Percentiles rank a stretch among this genome's conserved stretches.
phyloP scores from a whole-genome alignment of 2,797 vertebrate genomes.

The Crax fasciolata region DNA sequence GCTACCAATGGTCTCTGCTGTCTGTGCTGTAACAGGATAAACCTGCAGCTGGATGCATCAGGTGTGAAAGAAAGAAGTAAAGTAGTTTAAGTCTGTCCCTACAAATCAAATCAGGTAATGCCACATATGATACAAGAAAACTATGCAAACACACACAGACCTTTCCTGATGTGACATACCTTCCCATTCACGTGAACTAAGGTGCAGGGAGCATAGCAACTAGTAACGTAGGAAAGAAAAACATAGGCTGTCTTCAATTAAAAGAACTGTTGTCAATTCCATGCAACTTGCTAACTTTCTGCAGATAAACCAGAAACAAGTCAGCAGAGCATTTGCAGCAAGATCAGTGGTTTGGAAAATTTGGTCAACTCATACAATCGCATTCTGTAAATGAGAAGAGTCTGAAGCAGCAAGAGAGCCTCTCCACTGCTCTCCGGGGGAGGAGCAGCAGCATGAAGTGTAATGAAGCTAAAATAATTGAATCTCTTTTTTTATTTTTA shows the following conservation, averaged over 20 bases:
- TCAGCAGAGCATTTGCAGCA: background rate
- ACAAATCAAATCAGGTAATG: background rate
- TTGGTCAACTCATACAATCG: background rate
- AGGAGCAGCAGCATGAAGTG: background rate
- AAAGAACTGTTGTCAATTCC: background rate
- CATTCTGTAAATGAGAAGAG: slow-evolving; percentile 1
- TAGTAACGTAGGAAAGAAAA: background rate
- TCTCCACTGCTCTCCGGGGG: background rate
- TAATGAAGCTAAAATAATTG: slow-evolving; percentile 43
- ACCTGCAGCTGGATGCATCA: background rate
- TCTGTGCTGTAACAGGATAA: background rate
- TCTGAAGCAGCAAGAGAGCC: background rate
- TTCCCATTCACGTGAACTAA: background rate
- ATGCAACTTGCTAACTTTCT: background rate
- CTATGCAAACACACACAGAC: background rate
- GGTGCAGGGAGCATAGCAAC: accelerated
- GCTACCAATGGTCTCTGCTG: background rate
- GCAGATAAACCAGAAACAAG: background rate
- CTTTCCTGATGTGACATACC: background rate
- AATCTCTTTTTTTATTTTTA: background rate
- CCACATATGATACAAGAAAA: background rate
- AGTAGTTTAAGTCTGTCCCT: background rate
- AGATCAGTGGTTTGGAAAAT: slow-evolving; percentile 52
- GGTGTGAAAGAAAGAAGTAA: background rate
- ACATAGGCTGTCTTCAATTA: background rate